Conservation (phyloP, 2,888 invertebrate species). For the Calephelis perditalis region DNA sequence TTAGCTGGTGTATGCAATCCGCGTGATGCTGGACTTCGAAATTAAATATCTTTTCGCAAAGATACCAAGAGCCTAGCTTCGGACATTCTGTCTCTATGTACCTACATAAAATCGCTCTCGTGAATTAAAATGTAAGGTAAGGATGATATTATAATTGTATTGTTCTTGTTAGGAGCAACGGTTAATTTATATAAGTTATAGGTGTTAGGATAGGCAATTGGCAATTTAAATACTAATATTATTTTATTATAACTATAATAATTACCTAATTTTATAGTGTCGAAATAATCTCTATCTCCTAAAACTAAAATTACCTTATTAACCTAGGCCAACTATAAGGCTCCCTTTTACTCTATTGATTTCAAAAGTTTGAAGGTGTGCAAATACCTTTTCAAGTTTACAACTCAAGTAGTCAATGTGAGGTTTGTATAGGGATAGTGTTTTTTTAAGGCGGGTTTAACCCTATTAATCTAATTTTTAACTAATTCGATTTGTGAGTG, state of each 20-base stretch:
- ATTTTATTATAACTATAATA: no score
- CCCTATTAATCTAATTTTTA: neutral
- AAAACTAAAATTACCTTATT: neutral
- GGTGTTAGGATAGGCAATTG: neutral
- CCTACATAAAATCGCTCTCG: no score
- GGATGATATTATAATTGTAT: no score
- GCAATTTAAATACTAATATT: no score
- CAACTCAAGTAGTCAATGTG: neutral
- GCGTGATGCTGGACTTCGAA: no score
- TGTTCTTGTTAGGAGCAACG: no score
- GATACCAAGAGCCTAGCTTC: neutral
- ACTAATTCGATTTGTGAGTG: neutral
- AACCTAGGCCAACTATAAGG: no score
- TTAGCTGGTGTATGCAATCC: neutral
- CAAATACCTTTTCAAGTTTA: conserved; percentile 1
- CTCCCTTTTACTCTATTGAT: neutral
- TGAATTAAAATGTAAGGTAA: no score
- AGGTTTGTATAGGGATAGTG: neutral
- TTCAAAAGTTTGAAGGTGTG: neutral
- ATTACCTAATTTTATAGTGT: no score
- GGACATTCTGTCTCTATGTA: neutral
- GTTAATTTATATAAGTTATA: neutral
- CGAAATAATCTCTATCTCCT: no score
- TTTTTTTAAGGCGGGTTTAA: neutral
- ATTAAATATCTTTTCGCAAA: no score